Evolutionary conservation across 2,797 vertebrate species (phyloP), one percentile per base, ranked within the genome.

Genomic region (Threskiornis aethiopicus): DNA sequence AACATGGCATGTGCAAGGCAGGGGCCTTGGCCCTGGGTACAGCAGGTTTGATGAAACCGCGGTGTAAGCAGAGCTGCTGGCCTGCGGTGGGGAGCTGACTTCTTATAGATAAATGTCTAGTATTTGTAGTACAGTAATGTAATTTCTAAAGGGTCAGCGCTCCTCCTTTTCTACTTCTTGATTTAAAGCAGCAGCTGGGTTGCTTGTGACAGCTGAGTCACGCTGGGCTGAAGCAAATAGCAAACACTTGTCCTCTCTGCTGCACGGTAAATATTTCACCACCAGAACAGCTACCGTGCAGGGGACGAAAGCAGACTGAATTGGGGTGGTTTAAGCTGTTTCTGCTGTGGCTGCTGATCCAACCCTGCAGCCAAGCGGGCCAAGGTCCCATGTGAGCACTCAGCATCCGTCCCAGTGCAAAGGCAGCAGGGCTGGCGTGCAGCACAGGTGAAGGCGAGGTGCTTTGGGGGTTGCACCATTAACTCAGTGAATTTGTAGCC

Each of bases 261-360:
- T 29, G 21, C 3, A 0, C 1, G 4, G 90, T 54, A 44, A 65
- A 75, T 83, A 59, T 70, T 89, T 79, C 78, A 79, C 52, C 62
- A 21, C 10, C 24, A 12, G 55, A 31, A 26, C 24, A 35, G 37
- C 41, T 29, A 17, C 41, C 0, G 3, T 0, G 1, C 37, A 25
- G 44, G 70, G 57, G 62, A 13, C 2, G 4, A 41, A 69, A 65
- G 7, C 46, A 37, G 51, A 14, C 18, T 0, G 2, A 35, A 3
- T 5, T 18, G 29, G 25, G n/a, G 39, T 22, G 52, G 22, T 52
- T 76, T 52, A 21, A 54, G 39, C 21, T 13, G 26, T 58, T 59
- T 59, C 39, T 71, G 49, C 62, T 44, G 42, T 2, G 2, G n/a
- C 42, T 62, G 89, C 42, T 44, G 64, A 21, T 29, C 37, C 33